A percentile compares a stretch with the other conserved stretches of the same genome.
Conservation (phyloP, 2,797 vertebrate species). For the Melanotaenia pygmaea region DNA sequence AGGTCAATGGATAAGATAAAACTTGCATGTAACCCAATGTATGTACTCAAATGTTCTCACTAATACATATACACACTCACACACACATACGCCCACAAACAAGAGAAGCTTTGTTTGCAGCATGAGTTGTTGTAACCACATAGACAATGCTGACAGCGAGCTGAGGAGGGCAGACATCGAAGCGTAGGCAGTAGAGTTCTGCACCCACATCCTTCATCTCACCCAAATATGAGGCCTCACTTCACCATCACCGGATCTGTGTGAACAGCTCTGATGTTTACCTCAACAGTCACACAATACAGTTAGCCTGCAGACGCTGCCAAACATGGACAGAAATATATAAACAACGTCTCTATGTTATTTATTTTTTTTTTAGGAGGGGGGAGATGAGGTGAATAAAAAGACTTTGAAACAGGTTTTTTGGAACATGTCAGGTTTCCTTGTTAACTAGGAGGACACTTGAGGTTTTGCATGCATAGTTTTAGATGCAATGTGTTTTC, state of each 20-base stretch:
- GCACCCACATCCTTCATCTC: conserved; percentile 73
- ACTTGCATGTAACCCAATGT: conserved; percentile 6
- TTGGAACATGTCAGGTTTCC: neutral
- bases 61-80: conserved; percentile 3
- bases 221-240: conserved; percentile 60
- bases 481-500: conserved; percentile 4
- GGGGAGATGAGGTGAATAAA: neutral
- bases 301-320: conserved; percentile 1
- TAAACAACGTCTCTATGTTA: neutral
- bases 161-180: conserved; percentile 57
- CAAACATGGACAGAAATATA: neutral
- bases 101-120: conserved; percentile 58
- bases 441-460: neutral
- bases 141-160: conserved; percentile 55
- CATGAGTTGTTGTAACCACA: conserved; percentile 68
- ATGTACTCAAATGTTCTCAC: conserved; percentile 8
- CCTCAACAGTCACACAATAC: conserved; percentile 41
- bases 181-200: conserved; percentile 65
- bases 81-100: conserved; percentile 33
- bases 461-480: conserved; percentile 39
- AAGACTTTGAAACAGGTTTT: conserved; percentile 9
- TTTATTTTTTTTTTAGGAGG: neutral
- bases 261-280: conserved; percentile 57
- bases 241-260: conserved; percentile 49
- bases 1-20: conserved; percentile 27